Evolutionary conservation across 2,113 vertebrate species (phyloP), one percentile per base, ranked within the genome.

Genomic region (Microtus pennsylvanicus): DNA sequence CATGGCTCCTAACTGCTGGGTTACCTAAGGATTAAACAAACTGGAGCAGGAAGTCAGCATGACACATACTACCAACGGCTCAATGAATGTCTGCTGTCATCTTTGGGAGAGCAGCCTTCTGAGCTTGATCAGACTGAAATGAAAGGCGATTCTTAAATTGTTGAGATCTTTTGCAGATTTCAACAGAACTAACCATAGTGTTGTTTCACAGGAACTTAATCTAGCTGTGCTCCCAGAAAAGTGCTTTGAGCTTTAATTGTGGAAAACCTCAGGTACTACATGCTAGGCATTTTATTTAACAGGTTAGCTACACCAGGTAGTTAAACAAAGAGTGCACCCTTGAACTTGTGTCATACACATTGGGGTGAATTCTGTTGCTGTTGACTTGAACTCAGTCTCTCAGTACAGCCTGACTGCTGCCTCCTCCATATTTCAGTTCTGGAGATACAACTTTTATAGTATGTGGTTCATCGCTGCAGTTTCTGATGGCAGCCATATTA

Each of bases 251-350:
- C 24, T 42, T 2, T 61, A 93, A 74, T 82, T 17, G 1, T 33
- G n/a, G 61, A 96, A 98, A 78, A 94, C 89, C 95, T 95, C 91
- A 82, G 97, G 26, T 63, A 55, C 47, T 42, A 21, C n/a, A 81
- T 30, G 50, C 33, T 50, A 69, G 58, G 55, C n/a, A 80, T 92
- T 91, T 94, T 74, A 67, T 35, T 77, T 86, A 87, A 77, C 5
- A 96, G 86, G 89, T 13, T 91, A 76, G 12, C n/a, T 76, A 26
- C 38, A 35, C 28, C 33, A 47, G 78, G 42, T 11, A 96, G 70
- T 80, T 35, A 63, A 90, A 94, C 90, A 95, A 87, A 95, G 45
- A 45, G 42, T 5, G 26, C 19, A 83, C 78, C 33, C 87, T 89
- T 93, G 75, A 95, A 93, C 75, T 92, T 80, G n/a, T 11, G 65